A percentile compares a stretch with the other conserved stretches of the same genome.
phyloP scores from a whole-genome alignment of 2,113 vertebrate genomes.

The Macrotis lagotis region DNA sequence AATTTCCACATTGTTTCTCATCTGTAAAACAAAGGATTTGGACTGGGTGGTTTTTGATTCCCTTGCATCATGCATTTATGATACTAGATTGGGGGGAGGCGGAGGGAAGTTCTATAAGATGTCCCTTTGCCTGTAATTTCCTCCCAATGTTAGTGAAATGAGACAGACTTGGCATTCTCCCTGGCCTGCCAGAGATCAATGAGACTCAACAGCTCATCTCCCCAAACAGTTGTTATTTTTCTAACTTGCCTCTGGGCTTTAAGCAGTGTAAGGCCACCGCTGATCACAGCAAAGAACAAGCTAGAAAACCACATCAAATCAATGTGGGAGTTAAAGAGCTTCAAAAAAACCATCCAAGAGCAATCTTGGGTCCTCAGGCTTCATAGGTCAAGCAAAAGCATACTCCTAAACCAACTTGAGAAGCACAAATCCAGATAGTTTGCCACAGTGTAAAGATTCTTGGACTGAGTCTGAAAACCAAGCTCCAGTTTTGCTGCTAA shows the following conservation, averaged over 20 bases:
- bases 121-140: not conserved
- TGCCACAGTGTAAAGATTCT: not conserved
- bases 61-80: not conserved
- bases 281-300: not conserved
- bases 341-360: constrained; percentile 9
- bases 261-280: not conserved
- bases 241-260: not conserved
- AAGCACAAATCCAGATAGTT: constrained; percentile 8
- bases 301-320: constrained; percentile 14
- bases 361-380: not conserved
- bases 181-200: not conserved
- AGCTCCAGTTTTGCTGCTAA: not conserved
- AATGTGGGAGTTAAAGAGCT: not conserved
- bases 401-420: not conserved
- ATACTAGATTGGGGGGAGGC: not conserved
- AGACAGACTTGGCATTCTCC: not conserved
- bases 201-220: not conserved
- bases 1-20: not conserved
- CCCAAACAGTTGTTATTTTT: constrained; percentile 20
- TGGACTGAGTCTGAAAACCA: not conserved
- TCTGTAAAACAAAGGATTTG: not conserved
- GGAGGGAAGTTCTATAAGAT: not conserved
- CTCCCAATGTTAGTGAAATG: not conserved
- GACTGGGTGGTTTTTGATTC: not conserved
- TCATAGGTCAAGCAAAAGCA: not conserved